Conservation (phyloP, 2,113 vertebrate species). For the Pachycephala philippinensis region DNA sequence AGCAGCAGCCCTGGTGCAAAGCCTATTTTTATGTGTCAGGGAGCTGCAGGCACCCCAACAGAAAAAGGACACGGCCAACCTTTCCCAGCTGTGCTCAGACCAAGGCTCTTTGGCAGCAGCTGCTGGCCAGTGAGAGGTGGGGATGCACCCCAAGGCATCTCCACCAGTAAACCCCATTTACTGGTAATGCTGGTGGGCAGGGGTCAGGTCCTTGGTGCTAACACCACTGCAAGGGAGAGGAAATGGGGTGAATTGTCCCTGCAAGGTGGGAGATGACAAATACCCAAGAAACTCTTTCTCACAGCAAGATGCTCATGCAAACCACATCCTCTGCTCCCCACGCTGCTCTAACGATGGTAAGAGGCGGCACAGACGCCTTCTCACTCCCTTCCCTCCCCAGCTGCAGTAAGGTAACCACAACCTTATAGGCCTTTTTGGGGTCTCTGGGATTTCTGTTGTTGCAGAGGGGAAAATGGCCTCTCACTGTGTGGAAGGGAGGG, state of each 20-base stretch:
- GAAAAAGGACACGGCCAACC: background rate
- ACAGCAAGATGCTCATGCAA: background rate
- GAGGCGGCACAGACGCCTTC: fast-evolving
- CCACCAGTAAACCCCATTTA: background rate
- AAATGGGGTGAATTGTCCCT: background rate
- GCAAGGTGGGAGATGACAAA: background rate
- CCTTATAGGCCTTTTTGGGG: fast-evolving
- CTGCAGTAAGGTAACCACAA: background rate
- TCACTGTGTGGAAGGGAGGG: background rate
- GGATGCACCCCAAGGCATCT: background rate
- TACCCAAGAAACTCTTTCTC: background rate
- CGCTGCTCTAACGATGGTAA: fast-evolving
- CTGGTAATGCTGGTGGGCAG: background rate
- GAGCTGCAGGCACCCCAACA: background rate
- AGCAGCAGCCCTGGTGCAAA: background rate
- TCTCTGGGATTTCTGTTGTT: background rate
- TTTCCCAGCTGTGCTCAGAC: background rate
- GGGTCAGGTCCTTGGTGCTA: background rate
- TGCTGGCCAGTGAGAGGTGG: background rate
- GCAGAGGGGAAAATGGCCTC: background rate
- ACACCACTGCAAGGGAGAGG: background rate
- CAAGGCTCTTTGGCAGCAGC: background rate
- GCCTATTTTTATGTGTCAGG: background rate
- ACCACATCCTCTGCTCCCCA: constrained; percentile 57
- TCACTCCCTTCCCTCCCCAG: fast-evolving